A percentile compares a stretch with the other conserved stretches of the same genome.
These are phyloP conservation scores for Alentia gelatinosa DNA, from an alignment of 2,888 invertebrate genomes.

Conservation along the genomic window DNA sequence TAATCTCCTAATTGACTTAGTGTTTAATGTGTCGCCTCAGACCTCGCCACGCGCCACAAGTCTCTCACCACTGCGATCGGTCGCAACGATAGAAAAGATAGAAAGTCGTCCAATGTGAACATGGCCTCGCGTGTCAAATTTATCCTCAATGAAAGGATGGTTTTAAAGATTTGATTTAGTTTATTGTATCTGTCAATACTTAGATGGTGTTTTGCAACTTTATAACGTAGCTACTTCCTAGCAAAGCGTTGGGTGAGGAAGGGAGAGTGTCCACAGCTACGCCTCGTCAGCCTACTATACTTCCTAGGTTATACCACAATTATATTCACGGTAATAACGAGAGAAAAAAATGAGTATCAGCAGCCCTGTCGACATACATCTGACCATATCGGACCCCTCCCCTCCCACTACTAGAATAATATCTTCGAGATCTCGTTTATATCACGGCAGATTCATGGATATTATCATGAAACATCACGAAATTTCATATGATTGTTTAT, in stretches of 20 bases:
- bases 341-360: not conserved
- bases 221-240: not conserved
- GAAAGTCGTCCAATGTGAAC: too few relatives aligned
- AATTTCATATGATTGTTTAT: too few relatives aligned
- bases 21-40: not conserved
- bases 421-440: too few relatives aligned
- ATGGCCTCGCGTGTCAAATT: not conserved
- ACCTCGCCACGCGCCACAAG: not conserved
- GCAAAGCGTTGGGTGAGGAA: not conserved
- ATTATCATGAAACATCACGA: too few relatives aligned
- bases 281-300: not conserved
- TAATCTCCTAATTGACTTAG: constrained; percentile 42
- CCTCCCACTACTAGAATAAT: too few relatives aligned
- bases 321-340: not conserved
- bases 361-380: not conserved
- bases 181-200: not conserved
- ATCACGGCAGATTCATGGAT: too few relatives aligned
- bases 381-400: too few relatives aligned
- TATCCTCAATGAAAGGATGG: not conserved
- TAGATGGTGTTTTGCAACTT: not conserved
- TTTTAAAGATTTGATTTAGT: not conserved
- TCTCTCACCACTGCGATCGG: not conserved
- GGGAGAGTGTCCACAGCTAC: too few relatives aligned
- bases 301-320: not conserved
- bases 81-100: too few relatives aligned